These are phyloP conservation scores for Lonchura striata DNA, from an alignment of 2,113 vertebrate genomes.

Conservation along the genomic window DNA sequence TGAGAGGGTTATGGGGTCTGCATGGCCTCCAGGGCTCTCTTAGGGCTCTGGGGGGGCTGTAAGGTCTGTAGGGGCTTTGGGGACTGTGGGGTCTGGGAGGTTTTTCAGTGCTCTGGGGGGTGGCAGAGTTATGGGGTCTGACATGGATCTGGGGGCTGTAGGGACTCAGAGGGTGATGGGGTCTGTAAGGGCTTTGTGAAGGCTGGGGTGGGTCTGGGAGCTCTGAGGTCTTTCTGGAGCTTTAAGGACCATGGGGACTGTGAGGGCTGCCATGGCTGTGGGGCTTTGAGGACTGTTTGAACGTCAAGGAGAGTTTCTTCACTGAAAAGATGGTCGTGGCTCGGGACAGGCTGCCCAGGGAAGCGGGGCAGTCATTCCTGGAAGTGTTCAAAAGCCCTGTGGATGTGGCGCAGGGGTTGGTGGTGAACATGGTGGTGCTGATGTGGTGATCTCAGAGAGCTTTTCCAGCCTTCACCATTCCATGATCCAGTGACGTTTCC, in stretches of 20 bases:
- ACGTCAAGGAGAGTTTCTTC: neutral
- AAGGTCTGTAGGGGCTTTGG: neutral
- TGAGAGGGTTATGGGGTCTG: neutral
- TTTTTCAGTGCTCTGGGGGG: neutral
- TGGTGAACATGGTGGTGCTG: rapidly evolving
- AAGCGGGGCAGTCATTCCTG: too few relatives aligned
- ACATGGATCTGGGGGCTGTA: neutral
- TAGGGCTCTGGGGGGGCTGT: neutral
- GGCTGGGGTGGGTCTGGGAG: neutral
- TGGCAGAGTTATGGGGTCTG: neutral
- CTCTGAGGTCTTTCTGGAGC: neutral
- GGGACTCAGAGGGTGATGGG: neutral
- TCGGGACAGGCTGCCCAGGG: neutral
- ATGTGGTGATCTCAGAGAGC: neutral
- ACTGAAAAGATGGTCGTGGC: neutral
- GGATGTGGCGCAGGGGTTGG: too few relatives aligned
- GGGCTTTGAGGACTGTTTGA: neutral
- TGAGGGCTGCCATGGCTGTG: neutral
- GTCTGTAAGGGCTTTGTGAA: neutral
- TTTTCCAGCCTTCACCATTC: neutral
- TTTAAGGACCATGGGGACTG: too few relatives aligned
- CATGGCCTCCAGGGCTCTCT: neutral
- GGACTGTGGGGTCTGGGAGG: neutral
- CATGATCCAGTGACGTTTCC: neutral
- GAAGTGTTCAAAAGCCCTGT: neutral